Evolutionary conservation across 2,797 vertebrate genomes (phyloP).

Genomic region (Xiphorhynchus erythropygius): DNA sequence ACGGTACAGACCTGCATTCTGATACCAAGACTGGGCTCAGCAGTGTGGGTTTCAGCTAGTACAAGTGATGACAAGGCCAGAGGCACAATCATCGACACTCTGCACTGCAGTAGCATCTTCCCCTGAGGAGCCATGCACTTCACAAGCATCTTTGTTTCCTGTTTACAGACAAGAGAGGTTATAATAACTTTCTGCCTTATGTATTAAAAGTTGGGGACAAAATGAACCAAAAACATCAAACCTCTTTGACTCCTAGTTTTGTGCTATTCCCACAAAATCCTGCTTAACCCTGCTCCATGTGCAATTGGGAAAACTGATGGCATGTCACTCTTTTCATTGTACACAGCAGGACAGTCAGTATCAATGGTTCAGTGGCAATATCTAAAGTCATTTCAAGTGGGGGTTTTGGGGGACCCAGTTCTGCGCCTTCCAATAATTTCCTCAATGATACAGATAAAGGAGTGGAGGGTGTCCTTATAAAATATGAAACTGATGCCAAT

Average conservation of each 20-base stretch:
- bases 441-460: background rate
- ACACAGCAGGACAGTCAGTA: accelerated
- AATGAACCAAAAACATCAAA: background rate
- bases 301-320: background rate
- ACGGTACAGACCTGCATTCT: background rate
- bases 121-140: background rate
- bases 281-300: background rate
- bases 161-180: background rate
- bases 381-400: background rate
- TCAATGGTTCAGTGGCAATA: background rate
- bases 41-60: accelerated
- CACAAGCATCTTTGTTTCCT: background rate
- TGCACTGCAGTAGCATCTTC: background rate
- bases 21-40: background rate
- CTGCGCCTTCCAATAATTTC: background rate
- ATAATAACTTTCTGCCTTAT: background rate
- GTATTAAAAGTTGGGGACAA: background rate
- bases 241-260: background rate
- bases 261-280: background rate
- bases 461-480: background rate
- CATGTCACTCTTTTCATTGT: background rate
- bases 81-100: background rate
- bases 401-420: background rate
- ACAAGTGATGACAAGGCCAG: background rate
- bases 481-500: background rate